Conservation (phyloP, 2,113 vertebrate species). For the Eudyptes chrysolophus region DNA sequence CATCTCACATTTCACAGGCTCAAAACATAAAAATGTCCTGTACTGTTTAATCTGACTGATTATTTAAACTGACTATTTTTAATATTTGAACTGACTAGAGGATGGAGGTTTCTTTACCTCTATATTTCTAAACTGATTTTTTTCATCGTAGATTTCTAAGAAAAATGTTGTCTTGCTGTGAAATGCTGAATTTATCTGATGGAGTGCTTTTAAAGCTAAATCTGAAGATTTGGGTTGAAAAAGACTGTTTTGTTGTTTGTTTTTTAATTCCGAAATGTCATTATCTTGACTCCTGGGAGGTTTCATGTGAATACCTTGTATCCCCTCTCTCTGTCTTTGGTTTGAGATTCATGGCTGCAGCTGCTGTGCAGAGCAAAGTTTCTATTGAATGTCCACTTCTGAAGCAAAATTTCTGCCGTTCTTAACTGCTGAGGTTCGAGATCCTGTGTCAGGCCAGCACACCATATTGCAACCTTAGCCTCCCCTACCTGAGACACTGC, state of each 20-base stretch:
- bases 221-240: neutral
- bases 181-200: neutral
- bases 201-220: neutral
- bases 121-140: neutral
- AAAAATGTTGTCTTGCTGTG: neutral
- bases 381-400: neutral
- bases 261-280: neutral
- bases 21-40: neutral
- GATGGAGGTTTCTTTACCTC: neutral
- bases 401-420: neutral
- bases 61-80: neutral
- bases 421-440: neutral
- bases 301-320: neutral
- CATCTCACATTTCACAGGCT: neutral
- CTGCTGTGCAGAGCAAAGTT: neutral
- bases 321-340: neutral
- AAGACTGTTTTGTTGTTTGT: neutral
- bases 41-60: neutral
- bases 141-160: neutral
- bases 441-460: neutral
- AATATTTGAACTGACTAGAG: neutral
- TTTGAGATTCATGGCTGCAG: neutral
- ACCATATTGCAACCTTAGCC: neutral
- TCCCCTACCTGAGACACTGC: accelerated
- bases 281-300: neutral